A percentile compares a stretch with the other conserved stretches of the same genome.
Evolutionary conservation across 2,888 invertebrate genomes (phyloP).

Genomic region (Exephanes ischioxanthus): DNA sequence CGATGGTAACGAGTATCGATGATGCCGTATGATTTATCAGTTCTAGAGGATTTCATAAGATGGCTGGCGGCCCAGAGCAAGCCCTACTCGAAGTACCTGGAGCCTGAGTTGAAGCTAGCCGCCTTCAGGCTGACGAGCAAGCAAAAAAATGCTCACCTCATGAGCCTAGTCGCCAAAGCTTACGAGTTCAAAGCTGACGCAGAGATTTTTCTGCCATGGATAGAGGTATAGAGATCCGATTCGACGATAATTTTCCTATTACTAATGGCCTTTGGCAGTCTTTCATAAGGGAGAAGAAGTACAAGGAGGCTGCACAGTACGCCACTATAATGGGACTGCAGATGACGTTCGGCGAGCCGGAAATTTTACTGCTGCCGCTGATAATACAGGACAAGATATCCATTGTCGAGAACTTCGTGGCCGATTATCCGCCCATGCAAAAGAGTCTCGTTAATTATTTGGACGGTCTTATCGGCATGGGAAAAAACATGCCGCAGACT

Average conservation of each 20-base stretch:
- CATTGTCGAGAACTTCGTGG: slow-evolving; percentile 91
- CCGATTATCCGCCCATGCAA: slow-evolving; percentile 89
- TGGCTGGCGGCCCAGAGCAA: slow-evolving; percentile 82
- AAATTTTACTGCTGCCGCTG: slow-evolving; percentile 91
- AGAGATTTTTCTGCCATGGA: slow-evolving; percentile 86
- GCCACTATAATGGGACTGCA: slow-evolving; percentile 89
- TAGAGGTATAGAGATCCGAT: slow-evolving; percentile 72
- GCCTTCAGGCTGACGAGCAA: slow-evolving; percentile 90
- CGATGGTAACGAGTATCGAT: background rate
- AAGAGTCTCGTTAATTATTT: slow-evolving; percentile 89
- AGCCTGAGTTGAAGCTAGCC: slow-evolving; percentile 88
- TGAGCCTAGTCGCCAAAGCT: slow-evolving; percentile 88
- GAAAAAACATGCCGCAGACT: slow-evolving; percentile 86
- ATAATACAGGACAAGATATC: slow-evolving; percentile 93
- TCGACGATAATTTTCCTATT: background rate
- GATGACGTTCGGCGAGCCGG: slow-evolving; percentile 88
- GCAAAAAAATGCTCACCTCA: slow-evolving; percentile 89
- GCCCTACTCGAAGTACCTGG: slow-evolving; percentile 85
- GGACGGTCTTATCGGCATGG: slow-evolving; percentile 89
- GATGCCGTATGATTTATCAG: slow-evolving; percentile 70
- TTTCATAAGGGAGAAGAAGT: slow-evolving; percentile 87
- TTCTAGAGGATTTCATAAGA: slow-evolving; percentile 83
- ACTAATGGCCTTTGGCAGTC: slow-evolving; percentile 85
- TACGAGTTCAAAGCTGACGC: slow-evolving; percentile 89
- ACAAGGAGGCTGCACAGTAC: slow-evolving; percentile 92